Evolutionary conservation across 2,888 invertebrate genomes (phyloP).

Genomic region (Catocala fraxini): DNA sequence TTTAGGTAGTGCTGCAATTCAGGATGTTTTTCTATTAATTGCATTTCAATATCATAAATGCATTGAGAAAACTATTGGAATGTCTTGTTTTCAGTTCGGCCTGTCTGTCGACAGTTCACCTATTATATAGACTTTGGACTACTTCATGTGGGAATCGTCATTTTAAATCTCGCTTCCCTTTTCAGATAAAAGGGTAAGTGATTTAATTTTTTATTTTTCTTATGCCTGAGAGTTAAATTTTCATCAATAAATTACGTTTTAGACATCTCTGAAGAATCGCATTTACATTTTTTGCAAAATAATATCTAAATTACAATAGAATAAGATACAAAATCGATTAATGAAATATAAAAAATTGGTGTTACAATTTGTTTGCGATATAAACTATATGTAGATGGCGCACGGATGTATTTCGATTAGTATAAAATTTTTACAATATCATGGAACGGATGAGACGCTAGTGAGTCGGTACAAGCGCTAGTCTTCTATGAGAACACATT

Average conservation of each 20-base stretch:
- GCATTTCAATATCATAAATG: slow-evolving; percentile 20
- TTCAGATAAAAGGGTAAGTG: slow-evolving; percentile 42
- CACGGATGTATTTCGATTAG: slow-evolving; percentile 68
- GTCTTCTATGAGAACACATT: slow-evolving; percentile 64
- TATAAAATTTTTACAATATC: slow-evolving; percentile 70
- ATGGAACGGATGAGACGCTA: slow-evolving; percentile 80
- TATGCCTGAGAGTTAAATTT: slow-evolving; percentile 25
- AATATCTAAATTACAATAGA: slow-evolving; percentile 52
- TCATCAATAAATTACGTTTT: slow-evolving; percentile 17
- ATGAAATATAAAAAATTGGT: slow-evolving; percentile 67
- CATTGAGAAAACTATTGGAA: slow-evolving; percentile 31
- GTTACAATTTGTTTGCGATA: slow-evolving; percentile 63
- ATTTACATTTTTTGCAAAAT: slow-evolving; percentile 44
- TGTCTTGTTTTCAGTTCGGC: slow-evolving; percentile 30
- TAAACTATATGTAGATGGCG: slow-evolving; percentile 62
- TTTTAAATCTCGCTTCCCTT: slow-evolving; percentile 45
- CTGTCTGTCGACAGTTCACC: slow-evolving; percentile 28
- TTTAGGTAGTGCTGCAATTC: slow-evolving; percentile 48
- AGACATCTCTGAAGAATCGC: slow-evolving; percentile 38
- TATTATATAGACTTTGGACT: slow-evolving; percentile 22
- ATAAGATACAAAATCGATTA: slow-evolving; percentile 55
- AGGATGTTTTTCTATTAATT: slow-evolving; percentile 9
- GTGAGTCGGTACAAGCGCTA: slow-evolving; percentile 68
- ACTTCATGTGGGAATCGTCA: slow-evolving; percentile 22
- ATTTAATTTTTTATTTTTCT: slow-evolving; percentile 25